Evolutionary conservation across 2,888 invertebrate genomes (phyloP).

Genomic region (Coelinius sp.): DNA sequence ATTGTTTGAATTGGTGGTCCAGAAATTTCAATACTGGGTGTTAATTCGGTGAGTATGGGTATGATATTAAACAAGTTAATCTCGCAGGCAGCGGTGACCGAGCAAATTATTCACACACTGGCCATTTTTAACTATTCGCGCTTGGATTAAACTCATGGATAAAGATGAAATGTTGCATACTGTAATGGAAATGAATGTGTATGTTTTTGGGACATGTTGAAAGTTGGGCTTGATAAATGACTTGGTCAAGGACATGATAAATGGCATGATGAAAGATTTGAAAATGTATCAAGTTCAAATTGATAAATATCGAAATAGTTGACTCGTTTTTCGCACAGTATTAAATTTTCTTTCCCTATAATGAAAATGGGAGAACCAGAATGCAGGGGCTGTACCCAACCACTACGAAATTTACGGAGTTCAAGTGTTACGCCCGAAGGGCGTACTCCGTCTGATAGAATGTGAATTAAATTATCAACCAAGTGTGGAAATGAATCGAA

Average conservation of each 20-base stretch:
- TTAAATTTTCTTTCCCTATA: slow-evolving; percentile 13
- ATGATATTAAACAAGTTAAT: neutral
- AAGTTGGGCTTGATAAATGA: neutral
- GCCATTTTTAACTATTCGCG: neutral
- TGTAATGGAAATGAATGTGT: too few relatives aligned
- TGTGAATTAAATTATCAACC: slow-evolving; percentile 28
- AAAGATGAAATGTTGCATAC: neutral
- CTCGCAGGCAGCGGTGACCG: neutral
- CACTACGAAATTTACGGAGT: slow-evolving; percentile 19
- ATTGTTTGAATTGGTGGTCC: neutral
- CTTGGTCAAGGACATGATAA: too few relatives aligned
- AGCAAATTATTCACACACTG: neutral
- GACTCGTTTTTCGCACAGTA: neutral
- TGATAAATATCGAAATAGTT: neutral
- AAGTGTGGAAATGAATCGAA: neutral
- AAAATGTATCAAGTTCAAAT: neutral
- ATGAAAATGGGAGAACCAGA: neutral
- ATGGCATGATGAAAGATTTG: too few relatives aligned
- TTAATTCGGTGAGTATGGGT: neutral
- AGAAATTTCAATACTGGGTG: neutral
- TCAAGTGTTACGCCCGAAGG: slow-evolving; percentile 24
- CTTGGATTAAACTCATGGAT: neutral
- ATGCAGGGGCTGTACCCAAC: neutral
- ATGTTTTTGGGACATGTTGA: neutral
- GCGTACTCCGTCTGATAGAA: slow-evolving; percentile 18